These are phyloP conservation scores for Rousettus leschenaultii DNA, from an alignment of 2,113 vertebrate species.

Conservation along the genomic window DNA sequence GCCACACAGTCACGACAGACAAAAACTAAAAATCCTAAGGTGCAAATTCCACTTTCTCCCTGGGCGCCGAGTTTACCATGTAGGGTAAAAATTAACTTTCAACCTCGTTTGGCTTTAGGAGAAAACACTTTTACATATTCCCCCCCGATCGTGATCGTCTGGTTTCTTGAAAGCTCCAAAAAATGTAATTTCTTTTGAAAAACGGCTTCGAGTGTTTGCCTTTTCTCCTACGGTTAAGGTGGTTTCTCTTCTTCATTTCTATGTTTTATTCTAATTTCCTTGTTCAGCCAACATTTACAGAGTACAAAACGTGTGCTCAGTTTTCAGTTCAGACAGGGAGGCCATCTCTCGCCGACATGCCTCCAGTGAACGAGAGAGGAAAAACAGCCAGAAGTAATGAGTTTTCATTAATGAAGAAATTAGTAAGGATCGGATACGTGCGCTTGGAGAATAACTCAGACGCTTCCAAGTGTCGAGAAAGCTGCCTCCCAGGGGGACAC, in stretches of 20 bases:
- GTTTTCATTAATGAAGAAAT: constrained; percentile 17
- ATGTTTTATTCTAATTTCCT: neutral
- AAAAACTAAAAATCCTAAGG: constrained; percentile 10
- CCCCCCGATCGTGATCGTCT: neutral
- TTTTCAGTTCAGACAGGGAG: neutral
- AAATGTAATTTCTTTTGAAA: constrained; percentile 17
- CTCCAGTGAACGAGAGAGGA: neutral
- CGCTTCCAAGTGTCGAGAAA: neutral
- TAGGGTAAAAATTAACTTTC: neutral
- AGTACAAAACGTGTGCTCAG: neutral
- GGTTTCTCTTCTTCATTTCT: constrained; percentile 9
- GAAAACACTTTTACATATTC: neutral
- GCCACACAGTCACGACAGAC: neutral
- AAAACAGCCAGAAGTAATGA: constrained; percentile 45
- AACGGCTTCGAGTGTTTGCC: neutral
- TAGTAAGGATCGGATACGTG: neutral
- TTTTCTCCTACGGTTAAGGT: neutral
- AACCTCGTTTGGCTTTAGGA: constrained; percentile 26
- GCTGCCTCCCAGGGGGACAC: constrained; percentile 29
- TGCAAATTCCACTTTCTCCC: neutral
- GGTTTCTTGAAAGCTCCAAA: neutral
- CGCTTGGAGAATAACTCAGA: neutral
- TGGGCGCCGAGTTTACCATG: neutral
- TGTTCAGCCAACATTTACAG: neutral
- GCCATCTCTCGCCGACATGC: neutral